Base-by-base conservation (phyloP, 2,888 invertebrate species). In the Marasmarcha lunaedactyla region DNA sequence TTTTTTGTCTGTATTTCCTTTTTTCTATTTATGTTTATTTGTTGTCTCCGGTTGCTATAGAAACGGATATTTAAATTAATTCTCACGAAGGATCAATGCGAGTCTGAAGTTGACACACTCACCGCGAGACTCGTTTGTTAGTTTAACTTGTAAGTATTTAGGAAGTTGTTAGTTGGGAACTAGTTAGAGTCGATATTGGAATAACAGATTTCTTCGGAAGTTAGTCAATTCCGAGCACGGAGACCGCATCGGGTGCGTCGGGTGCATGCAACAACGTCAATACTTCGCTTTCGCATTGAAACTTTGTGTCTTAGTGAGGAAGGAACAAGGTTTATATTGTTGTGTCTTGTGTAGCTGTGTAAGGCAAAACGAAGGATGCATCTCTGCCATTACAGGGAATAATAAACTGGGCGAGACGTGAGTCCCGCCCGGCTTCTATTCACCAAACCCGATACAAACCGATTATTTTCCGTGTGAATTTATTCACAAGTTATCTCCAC, bases 391-490 rank as follows among this genome's bases (percentile, higher is more conserved):
- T 40, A 26, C 40, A n/a, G 37, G 33, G 7, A 42, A 39, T 46
- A 49, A 51, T 49, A 50, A 48, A 50, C 40, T 41, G 43, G 44
- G 14, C 44, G 44, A 41, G 39, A 44, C 46, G 46, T 49, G 48
- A 42, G 36, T 41, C 44, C 46, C 38, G 42, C 46, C 45, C 42
- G 44, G 30, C 2, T 30, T 7, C 40, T 44, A 47, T 45, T 41
- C 40, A 46, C 46, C 46, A 47, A 43, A 45, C 47, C 42, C 43
- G 46, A 46, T 44, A 30, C 30, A 30, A 30, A 30, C 30, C 30
- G 30, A 30, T 30, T 49, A 45, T 42, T 42, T 45, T 44, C 42
- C 45, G 39, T 42, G 44, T 39, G 43, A 48, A 47, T 44, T 43
- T 50, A 49, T 52, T 51, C 50, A 39, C 41, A 43, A 41, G 43